A percentile compares a stretch with the other conserved stretches of the same genome.
phyloP scores from a whole-genome alignment of 2,888 invertebrate genomes.

The Drosophila sordidula region DNA sequence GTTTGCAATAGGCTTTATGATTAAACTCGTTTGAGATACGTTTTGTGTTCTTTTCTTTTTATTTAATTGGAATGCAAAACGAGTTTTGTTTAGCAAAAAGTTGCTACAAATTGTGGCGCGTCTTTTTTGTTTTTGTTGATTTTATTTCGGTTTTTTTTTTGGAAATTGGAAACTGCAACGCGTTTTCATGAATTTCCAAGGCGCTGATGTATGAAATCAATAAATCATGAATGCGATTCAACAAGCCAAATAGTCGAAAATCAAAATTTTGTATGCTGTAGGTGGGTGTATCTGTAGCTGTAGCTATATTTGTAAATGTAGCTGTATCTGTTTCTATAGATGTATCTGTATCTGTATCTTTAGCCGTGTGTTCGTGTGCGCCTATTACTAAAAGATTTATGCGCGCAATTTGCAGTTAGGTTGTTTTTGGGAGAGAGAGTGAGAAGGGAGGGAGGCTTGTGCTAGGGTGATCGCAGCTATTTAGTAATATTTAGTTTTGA shows the following conservation, averaged over 20 bases:
- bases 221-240: conserved; percentile 55
- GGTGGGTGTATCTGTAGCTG: conserved; percentile 2
- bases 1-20: conserved; percentile 41
- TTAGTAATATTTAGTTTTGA: conserved; percentile 44
- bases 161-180: conserved; percentile 18
- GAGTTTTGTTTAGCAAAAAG: conserved; percentile 25
- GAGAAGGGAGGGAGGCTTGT: neutral
- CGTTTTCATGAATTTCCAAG: conserved; percentile 40
- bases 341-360: neutral
- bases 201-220: conserved; percentile 61
- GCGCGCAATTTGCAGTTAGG: conserved; percentile 59
- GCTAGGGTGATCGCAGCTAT: conserved; percentile 21
- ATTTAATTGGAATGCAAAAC: conserved; percentile 25
- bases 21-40: conserved; percentile 63
- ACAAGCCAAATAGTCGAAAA: conserved; percentile 28
- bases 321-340: conserved; percentile 1
- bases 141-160: neutral
- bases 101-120: conserved; percentile 44
- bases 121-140: neutral
- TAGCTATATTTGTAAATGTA: conserved; percentile 5
- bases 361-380: conserved; percentile 18
- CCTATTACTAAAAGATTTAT: conserved; percentile 71
- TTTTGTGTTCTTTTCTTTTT: conserved; percentile 11
- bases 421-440: neutral
- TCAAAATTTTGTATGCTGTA: conserved; percentile 25